Evolutionary conservation across 1,140 invertebrate genomes (phyloP).

Genomic region (Telenomus remus): DNA sequence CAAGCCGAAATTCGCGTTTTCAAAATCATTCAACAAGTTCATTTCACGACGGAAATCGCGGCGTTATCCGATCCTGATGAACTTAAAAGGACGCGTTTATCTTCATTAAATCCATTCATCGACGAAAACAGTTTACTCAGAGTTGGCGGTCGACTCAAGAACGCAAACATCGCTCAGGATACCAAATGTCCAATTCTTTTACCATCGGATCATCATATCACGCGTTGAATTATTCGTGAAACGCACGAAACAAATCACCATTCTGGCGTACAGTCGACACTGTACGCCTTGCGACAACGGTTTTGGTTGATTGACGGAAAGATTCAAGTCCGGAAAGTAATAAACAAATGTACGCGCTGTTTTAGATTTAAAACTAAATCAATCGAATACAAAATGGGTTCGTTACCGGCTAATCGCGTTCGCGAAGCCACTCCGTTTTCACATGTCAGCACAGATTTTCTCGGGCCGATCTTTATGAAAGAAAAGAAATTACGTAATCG

Average conservation of each 20-base stretch:
- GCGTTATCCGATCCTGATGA: neutral
- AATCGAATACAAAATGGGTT: slow-evolving; percentile 49
- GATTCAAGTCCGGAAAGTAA: slow-evolving; percentile 21
- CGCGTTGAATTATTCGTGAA: no score
- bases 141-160: neutral
- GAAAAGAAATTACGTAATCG: slow-evolving; percentile 16
- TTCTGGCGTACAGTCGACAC: slow-evolving; percentile 54
- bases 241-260: slow-evolving; percentile 52
- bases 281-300: slow-evolving; percentile 21
- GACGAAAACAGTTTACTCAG: neutral
- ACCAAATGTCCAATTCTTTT: neutral
- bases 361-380: slow-evolving; percentile 7
- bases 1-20: neutral
- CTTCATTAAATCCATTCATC: neutral
- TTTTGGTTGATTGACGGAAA: slow-evolving; percentile 48
- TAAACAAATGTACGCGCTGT: slow-evolving; percentile 30
- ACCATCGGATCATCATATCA: no score
- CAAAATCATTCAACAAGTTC: neutral
- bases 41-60: neutral
- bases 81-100: neutral
- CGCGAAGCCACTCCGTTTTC: slow-evolving; percentile 45
- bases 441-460: slow-evolving; percentile 60
- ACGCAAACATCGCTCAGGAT: neutral
- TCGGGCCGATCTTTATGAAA: slow-evolving; percentile 63
- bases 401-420: slow-evolving; percentile 33